phyloP scores from a whole-genome alignment of 2,888 invertebrate species.

The Apomyelois bistriatella region DNA sequence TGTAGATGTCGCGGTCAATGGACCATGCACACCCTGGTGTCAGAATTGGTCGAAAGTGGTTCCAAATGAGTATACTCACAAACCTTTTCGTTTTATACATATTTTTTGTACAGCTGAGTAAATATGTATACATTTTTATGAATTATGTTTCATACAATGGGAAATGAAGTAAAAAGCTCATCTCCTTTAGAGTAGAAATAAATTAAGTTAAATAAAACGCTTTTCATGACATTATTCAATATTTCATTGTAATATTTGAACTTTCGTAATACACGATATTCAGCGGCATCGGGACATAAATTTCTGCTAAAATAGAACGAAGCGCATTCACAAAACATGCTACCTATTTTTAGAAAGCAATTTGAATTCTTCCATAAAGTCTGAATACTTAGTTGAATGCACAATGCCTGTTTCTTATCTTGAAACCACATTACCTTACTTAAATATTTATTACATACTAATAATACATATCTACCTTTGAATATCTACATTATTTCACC shows the following conservation, averaged over 20 bases:
- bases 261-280: not conserved
- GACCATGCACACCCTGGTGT: too few species aligned
- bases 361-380: not conserved
- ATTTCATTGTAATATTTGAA: not conserved
- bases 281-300: not conserved
- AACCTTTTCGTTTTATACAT: too few species aligned
- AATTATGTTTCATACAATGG: too few species aligned
- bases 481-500: too few species aligned
- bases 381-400: not conserved
- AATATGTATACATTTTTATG: too few species aligned
- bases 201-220: not conserved
- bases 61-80: too few species aligned
- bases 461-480: not conserved
- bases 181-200: not conserved
- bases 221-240: not conserved
- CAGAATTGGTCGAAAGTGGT: too few species aligned
- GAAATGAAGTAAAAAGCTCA: not conserved
- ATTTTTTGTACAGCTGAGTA: too few species aligned
- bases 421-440: not conserved
- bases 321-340: not conserved
- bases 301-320: not conserved
- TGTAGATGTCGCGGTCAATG: too few species aligned
- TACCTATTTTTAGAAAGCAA: slow-evolving; percentile 4
- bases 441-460: not conserved
- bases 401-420: not conserved